Conservation (phyloP, 2,797 vertebrate species). For the Oryzias dopingdopingensis region DNA sequence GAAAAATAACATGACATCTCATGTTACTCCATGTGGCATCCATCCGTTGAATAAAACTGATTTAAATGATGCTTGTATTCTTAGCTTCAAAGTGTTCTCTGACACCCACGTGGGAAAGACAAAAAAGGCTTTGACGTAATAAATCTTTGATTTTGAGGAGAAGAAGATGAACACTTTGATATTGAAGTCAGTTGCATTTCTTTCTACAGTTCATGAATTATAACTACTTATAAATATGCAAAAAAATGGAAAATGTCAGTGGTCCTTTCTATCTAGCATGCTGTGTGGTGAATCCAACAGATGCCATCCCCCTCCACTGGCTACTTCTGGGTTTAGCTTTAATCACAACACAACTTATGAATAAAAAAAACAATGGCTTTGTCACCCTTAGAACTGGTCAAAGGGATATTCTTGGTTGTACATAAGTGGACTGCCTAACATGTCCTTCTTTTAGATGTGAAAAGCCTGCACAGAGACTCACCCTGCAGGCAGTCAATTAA, state of each 20-base stretch:
- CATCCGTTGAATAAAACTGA: slow-evolving; percentile 40
- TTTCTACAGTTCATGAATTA: slow-evolving; percentile 48
- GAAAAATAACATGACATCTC: slow-evolving; percentile 28
- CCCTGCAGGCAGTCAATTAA: slow-evolving; percentile 42
- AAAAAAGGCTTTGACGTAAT: slow-evolving; percentile 50
- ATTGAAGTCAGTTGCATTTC: slow-evolving; percentile 51
- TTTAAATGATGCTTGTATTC: slow-evolving; percentile 50
- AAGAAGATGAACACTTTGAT: slow-evolving; percentile 64
- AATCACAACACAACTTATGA: slow-evolving; percentile 64
- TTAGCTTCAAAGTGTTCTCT: slow-evolving; percentile 63
- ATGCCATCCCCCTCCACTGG: slow-evolving; percentile 32
- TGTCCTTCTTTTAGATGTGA: slow-evolving; percentile 25
- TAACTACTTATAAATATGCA: slow-evolving; percentile 37
- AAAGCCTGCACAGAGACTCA: slow-evolving; percentile 5
- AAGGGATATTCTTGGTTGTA: slow-evolving; percentile 44
- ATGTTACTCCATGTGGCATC: slow-evolving; percentile 25
- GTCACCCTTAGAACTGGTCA: slow-evolving; percentile 44
- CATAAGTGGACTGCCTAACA: slow-evolving; percentile 49
- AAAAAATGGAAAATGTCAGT: slow-evolving; percentile 18
- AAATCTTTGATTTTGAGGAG: slow-evolving; percentile 67
- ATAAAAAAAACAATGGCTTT: slow-evolving; percentile 47
- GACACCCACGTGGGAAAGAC: slow-evolving; percentile 42
- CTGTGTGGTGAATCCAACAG: slow-evolving; percentile 41
- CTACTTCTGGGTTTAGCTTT: slow-evolving; percentile 42
- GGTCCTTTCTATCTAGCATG: slow-evolving; percentile 39